These are phyloP conservation scores for Heliconius hortense DNA, from an alignment of 2,888 invertebrate species.

Conservation along the genomic window DNA sequence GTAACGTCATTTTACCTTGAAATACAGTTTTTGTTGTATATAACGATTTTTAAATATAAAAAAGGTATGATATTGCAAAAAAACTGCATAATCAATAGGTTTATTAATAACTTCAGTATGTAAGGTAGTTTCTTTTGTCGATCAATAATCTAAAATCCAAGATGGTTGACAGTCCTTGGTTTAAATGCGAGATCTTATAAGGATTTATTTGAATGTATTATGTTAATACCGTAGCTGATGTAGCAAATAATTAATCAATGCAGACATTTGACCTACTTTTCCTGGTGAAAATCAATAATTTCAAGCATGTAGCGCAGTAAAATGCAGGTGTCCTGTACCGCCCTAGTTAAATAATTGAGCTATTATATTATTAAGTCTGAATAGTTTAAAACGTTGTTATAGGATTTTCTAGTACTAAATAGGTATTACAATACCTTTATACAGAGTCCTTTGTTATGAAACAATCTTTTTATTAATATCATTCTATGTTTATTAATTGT, in stretches of 20 bases:
- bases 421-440: background rate
- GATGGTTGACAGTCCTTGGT: constrained; percentile 64
- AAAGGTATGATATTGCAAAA: constrained; percentile 14
- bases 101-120: constrained; percentile 23
- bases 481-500: too few species aligned
- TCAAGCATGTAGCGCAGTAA: constrained; percentile 7
- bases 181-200: constrained; percentile 43
- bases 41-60: constrained; percentile 23
- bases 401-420: constrained; percentile 8
- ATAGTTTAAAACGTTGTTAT: constrained; percentile 7
- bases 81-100: constrained; percentile 15
- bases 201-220: constrained; percentile 32
- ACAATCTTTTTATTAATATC: too few species aligned
- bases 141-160: constrained; percentile 70
- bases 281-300: constrained; percentile 15
- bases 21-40: constrained; percentile 42
- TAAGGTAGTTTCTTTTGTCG: constrained; percentile 45
- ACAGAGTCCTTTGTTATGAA: background rate
- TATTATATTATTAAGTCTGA: constrained; percentile 26
- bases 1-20: constrained; percentile 67
- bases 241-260: background rate
- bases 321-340: constrained; percentile 18
- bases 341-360: constrained; percentile 26
- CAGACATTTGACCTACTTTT: constrained; percentile 21
- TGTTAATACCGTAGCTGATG: background rate